A percentile compares a stretch with the other conserved stretches of the same genome.
Conservation (phyloP, 2,888 invertebrate genomes). For the Thereva unica region DNA sequence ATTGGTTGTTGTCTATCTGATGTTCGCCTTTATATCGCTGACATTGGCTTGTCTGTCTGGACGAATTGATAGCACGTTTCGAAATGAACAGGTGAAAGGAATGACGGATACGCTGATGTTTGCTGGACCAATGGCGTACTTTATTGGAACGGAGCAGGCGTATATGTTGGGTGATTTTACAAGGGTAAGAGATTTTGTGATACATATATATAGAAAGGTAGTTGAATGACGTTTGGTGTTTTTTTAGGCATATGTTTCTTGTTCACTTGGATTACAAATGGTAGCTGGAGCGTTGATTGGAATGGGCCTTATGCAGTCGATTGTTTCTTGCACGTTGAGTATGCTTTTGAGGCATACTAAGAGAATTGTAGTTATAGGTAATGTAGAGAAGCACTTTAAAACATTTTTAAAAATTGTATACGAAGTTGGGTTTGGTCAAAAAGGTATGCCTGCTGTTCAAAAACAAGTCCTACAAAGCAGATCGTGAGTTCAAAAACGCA, state of each 20-base stretch:
- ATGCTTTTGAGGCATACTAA: slow-evolving; percentile 77
- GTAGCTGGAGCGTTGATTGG: slow-evolving; percentile 75
- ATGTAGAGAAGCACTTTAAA: slow-evolving; percentile 45
- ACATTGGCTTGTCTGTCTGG: slow-evolving; percentile 59
- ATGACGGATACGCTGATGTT: slow-evolving; percentile 62
- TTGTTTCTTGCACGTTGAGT: slow-evolving; percentile 79
- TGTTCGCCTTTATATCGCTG: slow-evolving; percentile 58
- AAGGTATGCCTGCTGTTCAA: background rate
- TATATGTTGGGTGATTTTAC: slow-evolving; percentile 83
- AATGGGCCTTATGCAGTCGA: slow-evolving; percentile 73
- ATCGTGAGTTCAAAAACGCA: background rate
- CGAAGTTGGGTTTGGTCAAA: too few species aligned
- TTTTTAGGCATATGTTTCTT: slow-evolving; percentile 79
- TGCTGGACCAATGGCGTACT: slow-evolving; percentile 76
- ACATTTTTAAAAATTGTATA: background rate
- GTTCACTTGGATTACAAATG: slow-evolving; percentile 75
- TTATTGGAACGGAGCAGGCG: slow-evolving; percentile 83
- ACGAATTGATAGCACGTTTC: slow-evolving; percentile 53
- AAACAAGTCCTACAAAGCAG: background rate
- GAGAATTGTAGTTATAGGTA: slow-evolving; percentile 74
- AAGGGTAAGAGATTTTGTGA: slow-evolving; percentile 61
- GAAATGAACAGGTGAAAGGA: slow-evolving; percentile 61
- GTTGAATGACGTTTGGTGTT: background rate
- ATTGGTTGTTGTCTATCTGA: slow-evolving; percentile 54
- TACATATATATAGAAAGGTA: background rate